Base-by-base conservation (phyloP, 2,797 vertebrate genomes). In the Enteromius fasciolatus region DNA sequence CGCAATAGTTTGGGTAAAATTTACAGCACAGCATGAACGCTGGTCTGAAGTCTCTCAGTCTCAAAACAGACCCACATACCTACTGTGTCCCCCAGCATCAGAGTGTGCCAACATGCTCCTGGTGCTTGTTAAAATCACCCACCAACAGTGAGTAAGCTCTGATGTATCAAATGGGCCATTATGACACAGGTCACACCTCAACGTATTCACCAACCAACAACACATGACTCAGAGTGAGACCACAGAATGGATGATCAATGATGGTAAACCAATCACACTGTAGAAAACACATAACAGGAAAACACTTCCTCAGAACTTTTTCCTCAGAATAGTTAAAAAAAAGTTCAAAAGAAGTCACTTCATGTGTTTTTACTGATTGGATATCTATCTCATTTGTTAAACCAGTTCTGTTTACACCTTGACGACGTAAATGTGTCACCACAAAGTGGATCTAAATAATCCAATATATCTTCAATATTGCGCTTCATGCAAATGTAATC, bases 1-100 rank as follows among this genome's bases (percentile, higher is more conserved):
- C 52, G 41, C 14, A 76, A 76, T 52, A 68, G 41, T 59, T 20
- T 31, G 68, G 79, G 64, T 8, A 66, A 76, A 79, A 50, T 61
- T 8, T 69, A 31, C 77, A 76, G 54, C 9, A 44, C 41, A 20
- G 7, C 5, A n/a, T 57, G 50, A 39, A 75, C n/a, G 46, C n/a
- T 50, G 10, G 11, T 54, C 18, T n/a, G 48, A 33, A 36, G 50
- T 28, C 36, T 57, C 39, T 15, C 64, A 59, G 33, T 23, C 36
- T 44, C 50, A 76, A 46, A 41, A 69, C 33, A 74, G 12, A 36
- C 31, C 18, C 61, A 28, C 33, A 61, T 69, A 25, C 33, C 61
- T 33, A 67, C 25, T 31, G 31, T 31, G 12, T 54, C 17, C 11
- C 17, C 23, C 48, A 41, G 17, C 33, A 76, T 68, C 52, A 75